Evolutionary conservation across 37 sponge, comb jelly and placozoan species (phyloP).

Genomic region (Corticium candelabrum): DNA sequence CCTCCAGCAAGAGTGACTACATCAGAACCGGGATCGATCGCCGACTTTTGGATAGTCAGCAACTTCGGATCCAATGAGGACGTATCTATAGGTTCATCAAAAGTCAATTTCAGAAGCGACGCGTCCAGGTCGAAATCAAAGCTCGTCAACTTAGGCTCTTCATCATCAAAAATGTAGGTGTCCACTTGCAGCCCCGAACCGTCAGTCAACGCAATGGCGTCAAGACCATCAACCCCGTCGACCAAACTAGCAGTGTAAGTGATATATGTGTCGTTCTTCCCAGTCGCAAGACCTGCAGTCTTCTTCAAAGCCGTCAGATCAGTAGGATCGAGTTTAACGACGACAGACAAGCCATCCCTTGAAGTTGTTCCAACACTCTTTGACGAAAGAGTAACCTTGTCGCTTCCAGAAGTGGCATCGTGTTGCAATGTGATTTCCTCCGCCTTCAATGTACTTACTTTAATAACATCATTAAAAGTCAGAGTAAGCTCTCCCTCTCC

Average conservation of each 20-base stretch:
- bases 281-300: conserved; percentile 47
- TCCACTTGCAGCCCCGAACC: conserved; percentile 26
- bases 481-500: conserved; percentile 44
- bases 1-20: too few species aligned
- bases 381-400: too few species aligned
- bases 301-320: conserved; percentile 71
- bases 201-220: conserved; percentile 34
- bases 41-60: too few species aligned
- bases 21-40: too few species aligned
- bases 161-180: conserved; percentile 27
- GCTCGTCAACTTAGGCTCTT: conserved; percentile 39
- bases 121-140: conserved; percentile 60
- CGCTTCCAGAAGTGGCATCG: too few species aligned
- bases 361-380: conserved; percentile 27
- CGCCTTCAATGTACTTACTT: conserved; percentile 33
- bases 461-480: conserved; percentile 47
- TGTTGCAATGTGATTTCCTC: too few species aligned
- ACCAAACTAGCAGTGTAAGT: conserved; percentile 51
- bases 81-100: conserved; percentile 85
- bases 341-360: conserved; percentile 40
- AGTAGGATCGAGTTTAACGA: conserved; percentile 30
- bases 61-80: too few species aligned
- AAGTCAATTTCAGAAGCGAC: conserved; percentile 46
- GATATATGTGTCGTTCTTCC: conserved; percentile 37
- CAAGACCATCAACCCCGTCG: conserved; percentile 59